A percentile compares a stretch with the other conserved stretches of the same genome.
phyloP scores from a whole-genome alignment of 2,888 invertebrate genomes.

The Boloria selene region DNA sequence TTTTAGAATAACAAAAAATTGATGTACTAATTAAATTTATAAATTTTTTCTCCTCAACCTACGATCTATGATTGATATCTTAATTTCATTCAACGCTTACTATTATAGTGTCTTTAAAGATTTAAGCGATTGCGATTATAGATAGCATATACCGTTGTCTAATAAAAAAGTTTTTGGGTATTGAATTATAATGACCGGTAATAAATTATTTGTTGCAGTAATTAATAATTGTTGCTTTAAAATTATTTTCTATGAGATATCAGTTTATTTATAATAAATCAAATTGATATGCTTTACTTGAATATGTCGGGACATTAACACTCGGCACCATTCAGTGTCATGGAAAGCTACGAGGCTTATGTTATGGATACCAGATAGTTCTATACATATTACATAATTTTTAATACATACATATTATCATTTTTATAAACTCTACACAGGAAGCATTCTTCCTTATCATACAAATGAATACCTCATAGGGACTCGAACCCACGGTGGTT shows the following conservation, averaged over 20 bases:
- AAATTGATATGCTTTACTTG: conserved; percentile 1
- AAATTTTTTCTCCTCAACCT: conserved; percentile 33
- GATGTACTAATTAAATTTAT: conserved; percentile 16
- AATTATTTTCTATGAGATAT: conserved; percentile 6
- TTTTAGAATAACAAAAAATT: conserved; percentile 25
- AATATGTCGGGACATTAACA: neutral
- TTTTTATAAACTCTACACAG: no score
- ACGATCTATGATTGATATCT: conserved; percentile 42
- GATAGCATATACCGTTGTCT: conserved; percentile 35
- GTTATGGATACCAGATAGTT: no score
- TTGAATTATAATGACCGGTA: conserved; percentile 21
- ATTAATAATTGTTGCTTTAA: conserved; percentile 13
- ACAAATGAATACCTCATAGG: no score
- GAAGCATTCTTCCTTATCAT: no score
- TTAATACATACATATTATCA: no score
- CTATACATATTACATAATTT: no score
- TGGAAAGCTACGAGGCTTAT: no score
- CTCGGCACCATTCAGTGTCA: no score
- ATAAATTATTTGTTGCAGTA: conserved; percentile 14
- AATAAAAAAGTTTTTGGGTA: conserved; percentile 23
- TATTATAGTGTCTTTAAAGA: conserved; percentile 28
- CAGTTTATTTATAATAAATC: conserved; percentile 1
- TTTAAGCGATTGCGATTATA: conserved; percentile 20
- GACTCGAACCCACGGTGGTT: no score
- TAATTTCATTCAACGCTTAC: conserved; percentile 32